Base-by-base conservation (phyloP, 1,140 invertebrate species). In the Mesaphorura yosii region DNA sequence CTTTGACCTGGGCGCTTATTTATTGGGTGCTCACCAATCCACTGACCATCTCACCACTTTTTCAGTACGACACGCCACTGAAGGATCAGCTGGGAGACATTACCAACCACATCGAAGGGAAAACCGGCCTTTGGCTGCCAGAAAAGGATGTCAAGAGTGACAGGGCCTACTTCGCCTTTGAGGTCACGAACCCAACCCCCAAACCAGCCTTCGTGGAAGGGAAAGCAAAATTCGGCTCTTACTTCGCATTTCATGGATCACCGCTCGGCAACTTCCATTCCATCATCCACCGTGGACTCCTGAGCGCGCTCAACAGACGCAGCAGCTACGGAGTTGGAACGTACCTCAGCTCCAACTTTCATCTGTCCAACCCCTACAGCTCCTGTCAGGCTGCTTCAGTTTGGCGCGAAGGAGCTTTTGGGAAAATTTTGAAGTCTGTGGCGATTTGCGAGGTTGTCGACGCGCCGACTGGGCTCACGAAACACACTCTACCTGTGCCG, bases 1-100 rank as follows among this genome's bases (percentile, higher is more conserved):
- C 7, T 19, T 23, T 12, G 7, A 20, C 20, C 10, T 46, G 44
- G 44, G 44, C 25, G 20, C 44, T 46, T 28, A 23, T 46, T 28
- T 46, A 22, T 28, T 46, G 44, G 44, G 44, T 46, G 6, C 29
- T 46, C 10, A 46, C 44, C 7, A 46, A 46, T 27, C 44, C 44
- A 5, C 44, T 46, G 19, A 46, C 44, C 14, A 46, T 46, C 19
- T 7, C 25, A 27, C 23, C 44, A 15, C 23, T 46, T 6, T 7
- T 7, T 12, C 7, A 15, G 25, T 26, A 23, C 44, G 23, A 12
- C 15, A 7, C 14, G 20, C 15, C 23, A 7, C 44, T 46, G 44
- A n/a, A n/a, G n/a, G n/a, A n/a, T n/a, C n/a, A n/a, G n/a, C n/a
- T n/a, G n/a, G n/a, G n/a, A n/a, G n/a, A n/a, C n/a, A n/a, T n/a